Evolutionary conservation across 2,797 vertebrate species (phyloP).

Genomic region (Rhinophrynus dorsalis): DNA sequence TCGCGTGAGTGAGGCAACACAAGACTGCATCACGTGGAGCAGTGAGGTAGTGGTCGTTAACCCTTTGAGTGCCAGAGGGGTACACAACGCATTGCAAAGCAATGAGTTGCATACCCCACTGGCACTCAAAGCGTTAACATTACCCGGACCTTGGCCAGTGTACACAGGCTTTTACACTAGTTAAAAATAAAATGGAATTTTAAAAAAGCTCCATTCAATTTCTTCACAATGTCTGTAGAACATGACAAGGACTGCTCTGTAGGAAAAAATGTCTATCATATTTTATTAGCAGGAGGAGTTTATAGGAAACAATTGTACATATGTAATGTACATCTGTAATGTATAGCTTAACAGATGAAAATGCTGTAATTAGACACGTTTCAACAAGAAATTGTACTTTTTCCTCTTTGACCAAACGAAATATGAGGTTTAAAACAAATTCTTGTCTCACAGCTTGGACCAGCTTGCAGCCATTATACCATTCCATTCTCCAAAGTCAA

Average conservation of each 20-base stretch:
- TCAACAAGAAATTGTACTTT: constrained; percentile 13
- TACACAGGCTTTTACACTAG: too few species aligned
- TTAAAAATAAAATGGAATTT: too few species aligned
- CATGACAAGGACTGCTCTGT: not conserved
- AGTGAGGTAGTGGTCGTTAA: too few species aligned
- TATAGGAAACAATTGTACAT: constrained; percentile 31
- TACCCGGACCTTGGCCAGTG: too few species aligned
- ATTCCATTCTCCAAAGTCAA: constrained; percentile 19
- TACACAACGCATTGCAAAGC: too few species aligned
- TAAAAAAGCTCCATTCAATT: not conserved
- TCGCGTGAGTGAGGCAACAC: too few species aligned
- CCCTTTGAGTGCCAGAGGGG: too few species aligned
- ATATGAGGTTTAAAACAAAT: constrained; percentile 35
- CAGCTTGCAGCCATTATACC: constrained; percentile 31
- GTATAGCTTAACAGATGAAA: constrained; percentile 16
- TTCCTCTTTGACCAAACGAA: constrained; percentile 36
- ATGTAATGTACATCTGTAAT: constrained; percentile 44
- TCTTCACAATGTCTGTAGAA: not conserved
- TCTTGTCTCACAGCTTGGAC: constrained; percentile 12
- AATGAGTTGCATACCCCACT: too few species aligned
- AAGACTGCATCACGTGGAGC: too few species aligned
- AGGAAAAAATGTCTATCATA: constrained; percentile 1
- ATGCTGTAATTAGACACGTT: constrained; percentile 43
- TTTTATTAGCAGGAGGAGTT: constrained; percentile 5
- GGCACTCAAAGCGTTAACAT: too few species aligned